A percentile compares a stretch with the other conserved stretches of the same genome.
Conservation (phyloP, 2,888 invertebrate species). For the Tenthredo scrophulariae region DNA sequence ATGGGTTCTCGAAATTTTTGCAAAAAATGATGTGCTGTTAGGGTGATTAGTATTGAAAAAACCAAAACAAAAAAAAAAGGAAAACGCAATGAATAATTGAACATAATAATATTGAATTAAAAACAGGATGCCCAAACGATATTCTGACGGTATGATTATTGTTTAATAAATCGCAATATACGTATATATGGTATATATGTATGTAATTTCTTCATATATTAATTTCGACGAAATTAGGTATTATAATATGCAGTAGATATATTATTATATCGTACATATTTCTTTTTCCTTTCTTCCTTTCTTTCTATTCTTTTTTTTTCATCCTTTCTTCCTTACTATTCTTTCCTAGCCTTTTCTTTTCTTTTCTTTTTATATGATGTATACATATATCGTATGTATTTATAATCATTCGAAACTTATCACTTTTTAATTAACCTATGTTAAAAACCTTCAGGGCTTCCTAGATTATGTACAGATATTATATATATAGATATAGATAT, state of each 20-base stretch:
- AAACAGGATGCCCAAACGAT: not conserved
- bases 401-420: constrained; percentile 52
- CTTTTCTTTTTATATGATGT: not conserved
- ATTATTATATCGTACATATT: not conserved
- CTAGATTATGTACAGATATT: constrained; percentile 72
- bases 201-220: not conserved
- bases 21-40: not conserved
- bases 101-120: not conserved
- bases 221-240: not conserved
- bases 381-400: constrained; percentile 1
- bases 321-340: not conserved
- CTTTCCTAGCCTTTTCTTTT: not conserved
- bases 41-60: not conserved
- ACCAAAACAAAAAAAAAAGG: not conserved
- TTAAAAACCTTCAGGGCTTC: constrained; percentile 63
- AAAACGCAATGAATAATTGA: not conserved
- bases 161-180: not conserved
- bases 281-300: not conserved
- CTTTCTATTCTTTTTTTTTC: not conserved
- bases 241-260: not conserved
- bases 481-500: constrained; percentile 38
- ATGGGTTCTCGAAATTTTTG: constrained; percentile 8
- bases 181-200: not conserved
- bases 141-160: not conserved
- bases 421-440: constrained; percentile 59